A percentile compares a stretch with the other conserved stretches of the same genome.
phyloP scores from a whole-genome alignment of 2,797 vertebrate species.

The Rhinophrynus dorsalis region DNA sequence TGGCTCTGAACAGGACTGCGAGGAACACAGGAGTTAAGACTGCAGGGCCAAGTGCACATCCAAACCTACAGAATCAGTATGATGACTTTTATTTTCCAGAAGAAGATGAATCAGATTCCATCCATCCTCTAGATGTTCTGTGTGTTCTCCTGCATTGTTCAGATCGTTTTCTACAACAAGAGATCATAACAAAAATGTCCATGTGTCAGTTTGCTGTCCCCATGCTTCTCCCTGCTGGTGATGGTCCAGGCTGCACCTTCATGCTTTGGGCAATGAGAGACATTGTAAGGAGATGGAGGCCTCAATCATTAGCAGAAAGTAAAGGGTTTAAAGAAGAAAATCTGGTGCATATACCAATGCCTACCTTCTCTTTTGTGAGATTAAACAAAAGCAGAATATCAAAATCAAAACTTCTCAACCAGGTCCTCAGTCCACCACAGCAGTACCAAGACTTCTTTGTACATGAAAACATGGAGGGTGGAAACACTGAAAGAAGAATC shows the following conservation, averaged over 20 bases:
- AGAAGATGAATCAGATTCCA: not conserved
- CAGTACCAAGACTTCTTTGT: conserved; percentile 73
- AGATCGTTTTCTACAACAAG: conserved; percentile 20
- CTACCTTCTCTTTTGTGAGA: conserved; percentile 60
- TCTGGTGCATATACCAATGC: conserved; percentile 63
- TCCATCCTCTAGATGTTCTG: conserved; percentile 76
- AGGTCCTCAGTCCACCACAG: conserved; percentile 59
- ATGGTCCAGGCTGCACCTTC: not conserved
- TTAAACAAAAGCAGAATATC: conserved; percentile 63
- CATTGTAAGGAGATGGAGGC: conserved; percentile 64
- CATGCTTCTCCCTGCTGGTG: not conserved
- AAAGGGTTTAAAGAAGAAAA: conserved; percentile 60
- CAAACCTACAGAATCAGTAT: too few relatives aligned
- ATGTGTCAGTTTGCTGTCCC: conserved; percentile 32
- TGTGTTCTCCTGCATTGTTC: conserved; percentile 67
- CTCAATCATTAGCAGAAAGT: conserved; percentile 49
- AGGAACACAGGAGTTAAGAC: conserved; percentile 49
- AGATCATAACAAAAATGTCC: conserved; percentile 23
- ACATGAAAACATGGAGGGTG: conserved; percentile 67
- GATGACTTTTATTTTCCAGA: not conserved
- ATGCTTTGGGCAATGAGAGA: conserved; percentile 30
- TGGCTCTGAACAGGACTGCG: conserved; percentile 58
- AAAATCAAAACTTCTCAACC: conserved; percentile 78
- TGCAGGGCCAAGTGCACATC: conserved; percentile 35
- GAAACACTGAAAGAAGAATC: conserved; percentile 60